Base-by-base conservation (phyloP, 2,888 invertebrate species). In the Daptonema setosum region DNA sequence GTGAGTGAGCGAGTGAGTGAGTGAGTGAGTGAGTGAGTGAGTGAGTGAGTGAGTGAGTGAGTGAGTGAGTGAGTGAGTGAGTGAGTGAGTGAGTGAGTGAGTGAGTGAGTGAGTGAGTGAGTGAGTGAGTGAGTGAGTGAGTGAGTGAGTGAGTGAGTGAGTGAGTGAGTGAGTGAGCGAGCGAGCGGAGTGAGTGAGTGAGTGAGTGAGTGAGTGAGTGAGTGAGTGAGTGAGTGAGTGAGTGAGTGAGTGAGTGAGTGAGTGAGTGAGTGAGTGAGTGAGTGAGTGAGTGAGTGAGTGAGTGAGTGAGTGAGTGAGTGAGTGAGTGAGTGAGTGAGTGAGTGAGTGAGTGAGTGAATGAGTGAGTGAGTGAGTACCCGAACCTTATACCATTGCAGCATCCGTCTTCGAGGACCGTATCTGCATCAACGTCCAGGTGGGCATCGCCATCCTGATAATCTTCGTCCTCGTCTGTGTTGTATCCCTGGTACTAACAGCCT, bases 41-140 rank as follows among this genome's bases (percentile, higher is more conserved):
- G 24, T 3, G 17, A 17, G 17, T 35, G 35, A 35, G 11, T 11
- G 8, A 17, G 35, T 11, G n/a, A 41, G 60, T 60, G 35, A 50
- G 56, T 50, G 28, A 26, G 24, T 3, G 17, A 17, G 17, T 35
- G 35, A 35, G 11, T 11, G 8, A 17, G 35, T 11, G n/a, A 41
- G 60, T 60, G 35, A 50, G 56, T 50, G 28, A 26, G 24, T 3
- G 17, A 17, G 17, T 35, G 35, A 35, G 11, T 11, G 8, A 17
- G 35, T 11, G n/a, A 41, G 60, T 60, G 35, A 50, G 56, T 50
- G 28, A 26, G 24, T 3, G 17, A 17, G 17, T 35, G 35, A 35
- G 11, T 11, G 8, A 17, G 35, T 11, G n/a, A 41, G 60, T 60
- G 35, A 50, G 56, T 50, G 28, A 26, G 24, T 3, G 17, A 17